Evolutionary conservation across 2,888 invertebrate genomes (phyloP).

Genomic region (Melipona beecheii): DNA sequence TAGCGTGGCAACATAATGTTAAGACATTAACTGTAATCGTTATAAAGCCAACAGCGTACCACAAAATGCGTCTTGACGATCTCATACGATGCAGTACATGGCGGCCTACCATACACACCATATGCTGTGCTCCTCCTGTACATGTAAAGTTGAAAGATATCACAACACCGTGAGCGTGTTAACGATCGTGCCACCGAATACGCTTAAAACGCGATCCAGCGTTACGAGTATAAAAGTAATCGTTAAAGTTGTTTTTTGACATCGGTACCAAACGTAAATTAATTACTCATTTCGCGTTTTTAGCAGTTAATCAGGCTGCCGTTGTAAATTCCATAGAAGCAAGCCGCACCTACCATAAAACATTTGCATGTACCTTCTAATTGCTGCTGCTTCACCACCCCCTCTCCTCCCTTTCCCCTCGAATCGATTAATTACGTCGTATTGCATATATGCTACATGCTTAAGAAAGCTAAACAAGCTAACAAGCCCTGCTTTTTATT

Average conservation of each 20-base stretch:
- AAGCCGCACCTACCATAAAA: conserved; percentile 45
- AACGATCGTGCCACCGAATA: neutral
- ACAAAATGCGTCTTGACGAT: conserved; percentile 64
- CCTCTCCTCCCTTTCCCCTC: conserved; percentile 8
- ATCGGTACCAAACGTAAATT: conserved; percentile 42
- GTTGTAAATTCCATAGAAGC: conserved; percentile 42
- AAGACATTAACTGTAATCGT: conserved; percentile 79
- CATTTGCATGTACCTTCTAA: conserved; percentile 67
- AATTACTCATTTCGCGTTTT: conserved; percentile 40
- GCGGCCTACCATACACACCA: conserved; percentile 43
- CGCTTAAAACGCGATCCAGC: neutral
- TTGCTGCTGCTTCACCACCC: conserved; percentile 52
- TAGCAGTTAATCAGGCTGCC: conserved; percentile 38
- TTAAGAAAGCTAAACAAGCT: neutral
- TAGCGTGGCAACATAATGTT: conserved; percentile 60
- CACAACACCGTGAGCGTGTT: conserved; percentile 18
- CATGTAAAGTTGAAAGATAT: conserved; percentile 47
- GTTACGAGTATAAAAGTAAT: conserved; percentile 15
- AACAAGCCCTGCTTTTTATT: no score
- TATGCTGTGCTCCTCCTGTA: conserved; percentile 1
- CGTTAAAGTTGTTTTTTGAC: conserved; percentile 29
- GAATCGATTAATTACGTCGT: conserved; percentile 55
- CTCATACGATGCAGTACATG: conserved; percentile 22
- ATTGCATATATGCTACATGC: neutral
- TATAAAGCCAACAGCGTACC: conserved; percentile 71